Conservation (phyloP, 2,888 invertebrate species). For the Onthophagus sagittarius region DNA sequence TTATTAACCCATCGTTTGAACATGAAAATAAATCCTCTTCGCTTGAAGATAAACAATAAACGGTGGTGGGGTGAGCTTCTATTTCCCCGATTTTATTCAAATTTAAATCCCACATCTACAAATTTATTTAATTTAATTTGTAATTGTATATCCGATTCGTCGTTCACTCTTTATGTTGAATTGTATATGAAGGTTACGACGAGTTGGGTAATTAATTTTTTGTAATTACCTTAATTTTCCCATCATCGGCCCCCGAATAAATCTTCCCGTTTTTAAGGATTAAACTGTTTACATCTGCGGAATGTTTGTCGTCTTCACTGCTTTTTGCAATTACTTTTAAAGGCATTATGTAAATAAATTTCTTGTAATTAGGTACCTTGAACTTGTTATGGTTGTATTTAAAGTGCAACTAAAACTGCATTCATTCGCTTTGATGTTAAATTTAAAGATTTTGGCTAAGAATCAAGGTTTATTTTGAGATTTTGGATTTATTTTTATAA, state of each 20-base stretch:
- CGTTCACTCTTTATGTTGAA: too few relatives aligned
- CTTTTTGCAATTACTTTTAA: conserved; percentile 39
- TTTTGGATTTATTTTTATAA: too few relatives aligned
- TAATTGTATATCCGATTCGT: too few relatives aligned
- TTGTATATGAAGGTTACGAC: too few relatives aligned
- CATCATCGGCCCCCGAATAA: conserved; percentile 52
- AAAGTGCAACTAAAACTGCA: too few relatives aligned
- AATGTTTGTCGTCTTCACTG: conserved; percentile 46
- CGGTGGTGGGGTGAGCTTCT: conserved; percentile 58
- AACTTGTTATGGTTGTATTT: too few relatives aligned
- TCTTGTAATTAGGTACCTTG: too few relatives aligned
- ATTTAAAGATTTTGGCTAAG: too few relatives aligned
- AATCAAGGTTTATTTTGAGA: too few relatives aligned
- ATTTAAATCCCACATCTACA: conserved; percentile 50
- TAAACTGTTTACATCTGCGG: conserved; percentile 47
- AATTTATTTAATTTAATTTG: conserved; percentile 15
- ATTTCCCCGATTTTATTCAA: conserved; percentile 47
- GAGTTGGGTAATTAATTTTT: neutral
- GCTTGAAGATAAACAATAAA: conserved; percentile 57
- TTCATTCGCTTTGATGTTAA: too few relatives aligned
- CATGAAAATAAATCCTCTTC: conserved; percentile 57
- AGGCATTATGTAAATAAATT: conserved; percentile 33
- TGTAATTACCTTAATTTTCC: conserved; percentile 50
- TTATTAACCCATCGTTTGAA: conserved; percentile 62
- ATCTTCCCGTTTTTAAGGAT: conserved; percentile 47